phyloP scores from a whole-genome alignment of 2,797 vertebrate species.

The Pelodytes ibericus region DNA sequence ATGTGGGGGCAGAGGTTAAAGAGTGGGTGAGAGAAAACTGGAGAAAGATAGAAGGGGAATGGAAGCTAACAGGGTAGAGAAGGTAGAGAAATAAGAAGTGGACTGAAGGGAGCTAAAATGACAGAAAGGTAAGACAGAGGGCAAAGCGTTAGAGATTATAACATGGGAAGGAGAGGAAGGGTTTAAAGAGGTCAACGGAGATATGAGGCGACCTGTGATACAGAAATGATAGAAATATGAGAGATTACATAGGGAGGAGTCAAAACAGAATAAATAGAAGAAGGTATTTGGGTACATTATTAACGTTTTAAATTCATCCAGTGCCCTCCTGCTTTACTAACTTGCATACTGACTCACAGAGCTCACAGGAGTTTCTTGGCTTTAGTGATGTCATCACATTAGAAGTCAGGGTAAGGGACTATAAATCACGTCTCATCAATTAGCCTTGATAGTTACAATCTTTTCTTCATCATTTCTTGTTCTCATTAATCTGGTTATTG shows the following conservation, averaged over 20 bases:
- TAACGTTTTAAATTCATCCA: no score
- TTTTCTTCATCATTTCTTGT: neutral
- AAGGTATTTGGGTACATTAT: no score
- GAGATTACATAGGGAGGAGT: neutral
- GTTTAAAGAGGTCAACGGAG: neutral
- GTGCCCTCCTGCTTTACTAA: no score
- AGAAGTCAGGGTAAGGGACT: neutral
- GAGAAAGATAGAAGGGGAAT: neutral
- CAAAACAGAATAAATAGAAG: no score
- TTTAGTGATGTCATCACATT: neutral
- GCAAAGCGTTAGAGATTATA: neutral
- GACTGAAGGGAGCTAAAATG: neutral
- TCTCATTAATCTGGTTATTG: constrained; percentile 6
- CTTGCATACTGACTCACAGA: no score
- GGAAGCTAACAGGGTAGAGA: neutral
- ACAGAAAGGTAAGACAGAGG: no score
- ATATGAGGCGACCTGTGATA: no score
- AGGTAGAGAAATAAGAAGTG: neutral
- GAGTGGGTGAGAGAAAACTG: neutral
- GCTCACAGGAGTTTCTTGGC: no score
- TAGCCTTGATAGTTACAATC: neutral
- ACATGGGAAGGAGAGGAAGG: neutral
- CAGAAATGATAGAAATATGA: neutral
- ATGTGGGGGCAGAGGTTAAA: neutral
- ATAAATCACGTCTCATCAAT: neutral